Evolutionary conservation across 1,140 invertebrate genomes (phyloP), one percentile per base, ranked within the genome.

Genomic region (Drosophila kikkawai): DNA sequence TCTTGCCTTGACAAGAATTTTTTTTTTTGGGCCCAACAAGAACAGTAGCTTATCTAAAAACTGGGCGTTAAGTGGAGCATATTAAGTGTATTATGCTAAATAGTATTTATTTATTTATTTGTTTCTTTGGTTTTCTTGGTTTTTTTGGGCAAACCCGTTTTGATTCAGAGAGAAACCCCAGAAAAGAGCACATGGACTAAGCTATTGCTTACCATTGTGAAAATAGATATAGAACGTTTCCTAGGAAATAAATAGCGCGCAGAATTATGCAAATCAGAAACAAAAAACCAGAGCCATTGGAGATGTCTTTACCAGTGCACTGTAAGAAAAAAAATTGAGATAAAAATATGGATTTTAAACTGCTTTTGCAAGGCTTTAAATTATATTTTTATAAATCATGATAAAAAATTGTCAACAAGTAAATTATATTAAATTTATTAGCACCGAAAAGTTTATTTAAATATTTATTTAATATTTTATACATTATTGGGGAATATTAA

Each of bases 191-290:
- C 26, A 75, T 82, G 59, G 41, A 29, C 34, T 34, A 6, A 32
- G 58, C 65, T 51, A 12, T 59, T 47, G 55, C 45, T 47, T 67
- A 32, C 57, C 41, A 50, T 60, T 56, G 56, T 80, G 55, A 66
- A 51, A 67, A 60, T 48, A 32, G 53, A 34, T 68, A 34, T 68
- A 81, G 79, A 82, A 80, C 75, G 57, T 82, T 87, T 88, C 80
- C 83, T 87, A 87, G 84, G 67, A 84, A 84, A 83, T 63, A 75
- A 60, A 39, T 44, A 26, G 36, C 42, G 44, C 42, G 34, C 51
- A 77, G 53, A 56, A 67, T 74, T 83, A 87, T 80, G 83, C 71
- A 88, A 87, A 88, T 80, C 48, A 17, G 12, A 6, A 15, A 34
- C 37, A 74, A 39, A 73, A 83, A 12, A 19, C 51, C 60, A 66